Evolutionary conservation across 2,797 vertebrate species (phyloP).

Genomic region (Coregonus suidteri): DNA sequence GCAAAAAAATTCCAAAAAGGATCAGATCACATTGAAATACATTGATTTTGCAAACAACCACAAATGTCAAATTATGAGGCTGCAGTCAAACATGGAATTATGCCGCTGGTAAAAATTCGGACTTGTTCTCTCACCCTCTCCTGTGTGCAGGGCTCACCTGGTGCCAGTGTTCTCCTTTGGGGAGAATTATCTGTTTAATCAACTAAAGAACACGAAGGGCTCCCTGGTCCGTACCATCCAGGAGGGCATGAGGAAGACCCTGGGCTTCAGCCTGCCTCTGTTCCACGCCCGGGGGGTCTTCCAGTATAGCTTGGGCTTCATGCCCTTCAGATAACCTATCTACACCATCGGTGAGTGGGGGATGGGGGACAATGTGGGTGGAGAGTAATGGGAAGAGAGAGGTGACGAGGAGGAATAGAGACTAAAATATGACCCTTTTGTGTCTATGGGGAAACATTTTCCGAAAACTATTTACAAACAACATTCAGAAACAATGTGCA

Average conservation of each 20-base stretch:
- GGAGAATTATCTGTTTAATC: conserved; percentile 79
- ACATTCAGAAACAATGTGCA: not conserved
- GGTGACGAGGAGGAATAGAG: not conserved
- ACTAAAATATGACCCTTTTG: not conserved
- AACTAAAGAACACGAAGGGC: conserved; percentile 76
- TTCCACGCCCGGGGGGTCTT: conserved; percentile 78
- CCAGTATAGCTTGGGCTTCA: conserved; percentile 77
- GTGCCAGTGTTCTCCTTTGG: conserved; percentile 81
- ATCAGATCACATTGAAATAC: too few species aligned
- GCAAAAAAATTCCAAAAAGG: too few species aligned
- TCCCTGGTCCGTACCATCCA: conserved; percentile 70
- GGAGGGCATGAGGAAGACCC: conserved; percentile 58
- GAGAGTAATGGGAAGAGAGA: not conserved
- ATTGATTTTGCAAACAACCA: too few species aligned
- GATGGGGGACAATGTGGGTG: not conserved
- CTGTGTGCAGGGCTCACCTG: conserved; percentile 68
- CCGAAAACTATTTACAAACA: not conserved
- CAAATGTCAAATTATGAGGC: too few species aligned
- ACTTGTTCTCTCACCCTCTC: not conserved
- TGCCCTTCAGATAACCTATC: conserved; percentile 76
- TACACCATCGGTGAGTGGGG: conserved; percentile 79
- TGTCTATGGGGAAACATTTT: not conserved
- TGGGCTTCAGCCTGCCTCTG: conserved; percentile 64
- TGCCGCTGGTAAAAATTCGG: too few species aligned
- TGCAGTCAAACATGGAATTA: too few species aligned